These are phyloP conservation scores for Bagarius yarrelli DNA, from an alignment of 2,113 vertebrate genomes.

Conservation along the genomic window DNA sequence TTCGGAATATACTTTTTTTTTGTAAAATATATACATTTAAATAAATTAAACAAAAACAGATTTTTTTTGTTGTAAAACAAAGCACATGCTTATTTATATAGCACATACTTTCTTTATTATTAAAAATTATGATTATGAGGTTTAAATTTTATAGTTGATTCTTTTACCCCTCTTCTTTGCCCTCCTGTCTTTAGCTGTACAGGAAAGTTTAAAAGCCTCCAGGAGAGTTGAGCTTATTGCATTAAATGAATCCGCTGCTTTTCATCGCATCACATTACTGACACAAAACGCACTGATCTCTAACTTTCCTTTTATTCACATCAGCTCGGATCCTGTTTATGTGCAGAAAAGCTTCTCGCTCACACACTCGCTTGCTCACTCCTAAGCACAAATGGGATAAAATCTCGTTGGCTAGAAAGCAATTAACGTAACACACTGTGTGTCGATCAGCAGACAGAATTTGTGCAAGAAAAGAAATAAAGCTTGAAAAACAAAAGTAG, in stretches of 20 bases:
- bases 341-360: not conserved
- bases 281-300: not conserved
- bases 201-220: too few relatives aligned
- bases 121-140: too few relatives aligned
- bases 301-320: constrained; percentile 11
- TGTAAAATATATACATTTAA: too few relatives aligned
- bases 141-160: too few relatives aligned
- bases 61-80: too few relatives aligned
- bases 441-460: constrained; percentile 37
- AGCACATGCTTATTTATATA: too few relatives aligned
- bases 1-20: too few relatives aligned
- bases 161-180: too few relatives aligned
- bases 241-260: not conserved
- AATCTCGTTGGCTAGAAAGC: constrained; percentile 38
- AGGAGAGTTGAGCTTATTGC: not conserved
- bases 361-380: not conserved
- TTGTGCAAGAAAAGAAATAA: constrained; percentile 29
- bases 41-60: too few relatives aligned
- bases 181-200: too few relatives aligned
- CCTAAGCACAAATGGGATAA: constrained; percentile 16
- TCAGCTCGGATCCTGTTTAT: not conserved
- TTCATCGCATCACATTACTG: not conserved
- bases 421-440: constrained; percentile 22
- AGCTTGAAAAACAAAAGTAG: not conserved
- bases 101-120: too few relatives aligned